These are phyloP conservation scores for Corythaeola cristata DNA, from an alignment of 2,113 vertebrate genomes.

Conservation along the genomic window DNA sequence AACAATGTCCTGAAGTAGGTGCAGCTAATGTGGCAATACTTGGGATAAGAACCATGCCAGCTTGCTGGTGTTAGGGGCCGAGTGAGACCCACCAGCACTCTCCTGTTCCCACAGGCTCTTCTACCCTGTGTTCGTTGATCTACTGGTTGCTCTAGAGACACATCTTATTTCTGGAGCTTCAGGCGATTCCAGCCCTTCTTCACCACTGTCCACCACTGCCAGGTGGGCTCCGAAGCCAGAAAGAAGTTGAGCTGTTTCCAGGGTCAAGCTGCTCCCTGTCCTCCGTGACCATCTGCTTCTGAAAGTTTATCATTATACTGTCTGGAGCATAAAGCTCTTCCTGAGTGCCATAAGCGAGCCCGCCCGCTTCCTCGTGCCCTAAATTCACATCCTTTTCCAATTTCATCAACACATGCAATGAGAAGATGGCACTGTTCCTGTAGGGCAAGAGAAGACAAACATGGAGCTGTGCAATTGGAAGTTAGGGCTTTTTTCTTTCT, in stretches of 20 bases:
- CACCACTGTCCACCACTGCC: background rate
- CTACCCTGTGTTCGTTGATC: fast-evolving
- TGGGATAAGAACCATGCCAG: background rate
- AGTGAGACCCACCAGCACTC: background rate
- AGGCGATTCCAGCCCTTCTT: background rate
- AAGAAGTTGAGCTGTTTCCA: fast-evolving
- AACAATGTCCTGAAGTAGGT: fast-evolving
- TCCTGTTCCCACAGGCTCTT: background rate
- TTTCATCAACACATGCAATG: fast-evolving
- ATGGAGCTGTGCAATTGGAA: fast-evolving
- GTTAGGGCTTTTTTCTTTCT: fast-evolving
- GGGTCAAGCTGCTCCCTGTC: background rate
- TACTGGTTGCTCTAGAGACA: fast-evolving
- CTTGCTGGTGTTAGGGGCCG: background rate
- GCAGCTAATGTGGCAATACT: background rate
- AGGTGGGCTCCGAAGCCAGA: background rate
- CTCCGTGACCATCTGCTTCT: background rate
- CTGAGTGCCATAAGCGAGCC: fast-evolving
- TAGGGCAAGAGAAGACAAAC: fast-evolving
- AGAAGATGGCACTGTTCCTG: fast-evolving
- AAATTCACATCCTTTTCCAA: background rate
- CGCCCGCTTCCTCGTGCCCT: fast-evolving
- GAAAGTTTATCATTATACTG: fast-evolving
- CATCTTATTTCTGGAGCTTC: background rate
- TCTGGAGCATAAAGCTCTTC: background rate